These are phyloP conservation scores for Escarpia spicata DNA, from an alignment of 2,888 invertebrate species.

Conservation along the genomic window DNA sequence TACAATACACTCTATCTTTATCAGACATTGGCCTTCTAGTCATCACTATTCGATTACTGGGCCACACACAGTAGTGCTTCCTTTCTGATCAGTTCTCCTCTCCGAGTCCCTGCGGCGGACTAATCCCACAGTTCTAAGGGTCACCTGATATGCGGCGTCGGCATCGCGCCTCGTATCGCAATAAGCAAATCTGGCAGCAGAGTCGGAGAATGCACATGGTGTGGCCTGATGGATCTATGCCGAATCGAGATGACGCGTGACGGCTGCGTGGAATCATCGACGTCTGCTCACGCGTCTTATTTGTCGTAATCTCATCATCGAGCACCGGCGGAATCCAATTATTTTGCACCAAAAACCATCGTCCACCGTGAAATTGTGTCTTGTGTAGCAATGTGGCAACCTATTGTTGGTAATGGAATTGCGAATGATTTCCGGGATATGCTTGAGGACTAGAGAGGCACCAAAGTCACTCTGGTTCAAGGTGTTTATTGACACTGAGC, in stretches of 20 bases:
- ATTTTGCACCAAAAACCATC: conserved; percentile 16
- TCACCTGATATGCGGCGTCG: neutral
- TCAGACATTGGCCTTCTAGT: neutral
- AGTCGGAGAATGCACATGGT: neutral
- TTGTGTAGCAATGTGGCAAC: neutral
- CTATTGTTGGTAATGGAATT: conserved; percentile 10
- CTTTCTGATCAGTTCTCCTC: neutral
- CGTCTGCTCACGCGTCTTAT: neutral
- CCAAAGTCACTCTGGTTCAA: neutral
- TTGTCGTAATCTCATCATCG: conserved; percentile 16
- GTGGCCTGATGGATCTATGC: neutral
- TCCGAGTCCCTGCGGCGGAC: neutral
- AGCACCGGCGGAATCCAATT: conserved; percentile 2
- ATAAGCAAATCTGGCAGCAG: neutral
- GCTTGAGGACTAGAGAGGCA: neutral
- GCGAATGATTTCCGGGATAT: conserved; percentile 10
- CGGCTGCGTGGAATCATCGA: neutral
- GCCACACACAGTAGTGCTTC: neutral
- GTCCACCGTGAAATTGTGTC: conserved; percentile 2
- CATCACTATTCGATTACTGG: neutral
- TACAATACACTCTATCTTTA: neutral
- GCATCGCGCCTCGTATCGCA: neutral
- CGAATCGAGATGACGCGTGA: neutral
- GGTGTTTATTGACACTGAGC: neutral
- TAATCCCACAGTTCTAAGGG: conserved; percentile 4